These are phyloP conservation scores for Dolichomitus sp. DNA, from an alignment of 2,888 invertebrate species.

Conservation along the genomic window DNA sequence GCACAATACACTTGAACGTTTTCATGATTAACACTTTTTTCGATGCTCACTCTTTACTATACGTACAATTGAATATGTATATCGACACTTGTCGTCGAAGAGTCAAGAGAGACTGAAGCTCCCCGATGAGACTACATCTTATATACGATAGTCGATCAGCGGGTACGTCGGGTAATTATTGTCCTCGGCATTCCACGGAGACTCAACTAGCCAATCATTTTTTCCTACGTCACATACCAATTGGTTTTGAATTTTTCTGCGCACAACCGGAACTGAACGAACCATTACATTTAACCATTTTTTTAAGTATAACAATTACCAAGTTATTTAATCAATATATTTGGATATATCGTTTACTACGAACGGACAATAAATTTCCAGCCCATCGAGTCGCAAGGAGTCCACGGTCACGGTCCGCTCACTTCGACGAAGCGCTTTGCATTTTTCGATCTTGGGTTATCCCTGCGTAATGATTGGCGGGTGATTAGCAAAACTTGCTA, in stretches of 20 bases:
- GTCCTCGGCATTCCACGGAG: conserved; percentile 64
- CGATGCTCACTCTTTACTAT: conserved; percentile 36
- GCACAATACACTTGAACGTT: conserved; percentile 76
- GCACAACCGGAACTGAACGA: background rate
- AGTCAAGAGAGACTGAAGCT: conserved; percentile 80
- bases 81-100: conserved; percentile 69
- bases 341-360: background rate
- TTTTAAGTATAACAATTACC: background rate
- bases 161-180: conserved; percentile 76
- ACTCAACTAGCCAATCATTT: conserved; percentile 32
- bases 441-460: conserved; percentile 74
- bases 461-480: conserved; percentile 67
- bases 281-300: background rate
- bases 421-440: conserved; percentile 75
- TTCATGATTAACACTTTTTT: conserved; percentile 71
- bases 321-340: background rate
- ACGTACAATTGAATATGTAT: conserved; percentile 14
- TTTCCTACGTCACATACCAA: background rate
- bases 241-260: conserved; percentile 44
- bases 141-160: conserved; percentile 77
- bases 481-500: conserved; percentile 56
- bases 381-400: conserved; percentile 43
- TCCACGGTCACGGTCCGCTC: conserved; percentile 78
- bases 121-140: conserved; percentile 79
- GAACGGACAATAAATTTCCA: conserved; percentile 62